Base-by-base conservation (phyloP, 2,113 vertebrate genomes). In the Cisticola juncidis region DNA sequence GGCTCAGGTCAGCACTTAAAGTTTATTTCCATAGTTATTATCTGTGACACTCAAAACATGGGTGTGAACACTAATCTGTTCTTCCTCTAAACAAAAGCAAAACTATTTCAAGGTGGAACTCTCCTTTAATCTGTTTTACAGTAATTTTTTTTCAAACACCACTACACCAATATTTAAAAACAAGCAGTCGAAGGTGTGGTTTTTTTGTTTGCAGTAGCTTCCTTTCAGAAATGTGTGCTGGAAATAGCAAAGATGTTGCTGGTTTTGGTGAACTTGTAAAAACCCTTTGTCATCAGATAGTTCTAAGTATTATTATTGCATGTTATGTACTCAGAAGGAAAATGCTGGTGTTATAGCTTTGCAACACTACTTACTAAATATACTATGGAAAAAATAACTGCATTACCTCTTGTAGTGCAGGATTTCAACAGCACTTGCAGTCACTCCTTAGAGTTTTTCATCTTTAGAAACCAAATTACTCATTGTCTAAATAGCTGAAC, bases 401-500 rank as follows among this genome's bases (percentile, higher is more conserved):
- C 56, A 92, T 95, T 92, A 94, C 84, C 92, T 96, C 88, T 91
- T 92, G 74, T 79, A 91, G 74, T 95, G 85, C 74, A 62, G 44
- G 92, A 88, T 97, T 97, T 90, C 71, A 93, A 90, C 90, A 94
- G 95, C 85, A 92, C 93, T 97, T 91, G 94, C 92, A 94, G 92
- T 97, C 91, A 96, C 84, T 94, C 96, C 96, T 95, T 97, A 95
- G 62, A 47, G 93, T 92, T 97, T 95, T 92, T 96, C 96, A 97
- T 96, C 95, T 96, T 97, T 89, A 92, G 96, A 90, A 97, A 92
- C 93, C 65, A 96, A 97, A 97, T 97, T 97, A 94, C 96, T 95
- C 97, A 97, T 97, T 97, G 96, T 98, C 95, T 98, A 82, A 94
- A 90, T 94, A 93, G 96, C 96, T 97, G 91, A 97, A 97, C 91